Evolutionary conservation across 1,140 invertebrate genomes (phyloP), one percentile per base, ranked within the genome.

Genomic region (Drosophila varians): DNA sequence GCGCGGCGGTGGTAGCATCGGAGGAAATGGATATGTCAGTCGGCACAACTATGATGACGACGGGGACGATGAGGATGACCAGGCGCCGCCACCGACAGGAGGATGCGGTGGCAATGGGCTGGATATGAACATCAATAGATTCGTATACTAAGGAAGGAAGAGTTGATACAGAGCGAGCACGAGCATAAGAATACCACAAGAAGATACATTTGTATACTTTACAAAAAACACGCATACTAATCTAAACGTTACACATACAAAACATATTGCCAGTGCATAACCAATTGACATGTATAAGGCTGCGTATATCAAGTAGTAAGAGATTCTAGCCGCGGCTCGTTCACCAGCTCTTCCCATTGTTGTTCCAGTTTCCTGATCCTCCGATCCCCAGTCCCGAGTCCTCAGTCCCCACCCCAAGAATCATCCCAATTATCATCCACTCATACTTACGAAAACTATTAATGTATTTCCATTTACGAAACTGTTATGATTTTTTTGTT

Each of bases 71-170:
- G 87, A 90, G 12, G 84, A 89, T 21, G 84, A 90, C 36, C 72
- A 77, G 11, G 62, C 69, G 21, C 86, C 77, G 18, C 86, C 90
- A n/a, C 83, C 84, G 1, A 48, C 71, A n/a, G 77, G 88, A n/a
- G 82, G 86, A 18, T 90, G 90, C 55, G 90, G 90, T 25, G 73
- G 80, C 49, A 91, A 91, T 36, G 77, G 74, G 9, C 45, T 91
- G 49, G 79, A 69, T 61, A 83, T 84, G 65, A 89, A 89, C 55
- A 52, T 87, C 12, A 91, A 91, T 77, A 77, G 90, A n/a, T 91
- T 91, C 49, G 84, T 91, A 5, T 87, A 69, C 47, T 87, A 71
- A 86, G 61, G 23, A 19, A n/a, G 28, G 5, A 14, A 2, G 9
- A 49, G 43, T 42, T 38, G 16, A 11, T 18, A 8, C 4, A 36